phyloP scores from a whole-genome alignment of 2,113 vertebrate genomes.

The Sebastes schlegelii region DNA sequence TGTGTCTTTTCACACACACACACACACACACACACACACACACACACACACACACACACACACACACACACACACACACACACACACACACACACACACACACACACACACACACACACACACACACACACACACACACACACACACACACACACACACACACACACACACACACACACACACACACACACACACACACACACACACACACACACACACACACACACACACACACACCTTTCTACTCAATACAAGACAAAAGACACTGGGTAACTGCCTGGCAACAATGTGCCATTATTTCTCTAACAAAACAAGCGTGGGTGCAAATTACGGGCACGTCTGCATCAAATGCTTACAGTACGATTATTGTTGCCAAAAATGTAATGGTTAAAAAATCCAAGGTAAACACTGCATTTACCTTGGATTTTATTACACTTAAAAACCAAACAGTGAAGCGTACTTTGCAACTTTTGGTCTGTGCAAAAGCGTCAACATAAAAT shows the following conservation, averaged over 20 bases:
- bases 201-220: constrained; percentile 24
- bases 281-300: constrained; percentile 32
- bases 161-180: constrained; percentile 12
- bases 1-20: constrained; percentile 45
- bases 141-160: constrained; percentile 12
- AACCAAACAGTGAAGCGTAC: neutral
- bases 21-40: constrained; percentile 12
- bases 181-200: constrained; percentile 13
- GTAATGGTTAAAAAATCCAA: neutral
- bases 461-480: neutral
- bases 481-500: neutral
- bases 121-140: constrained; percentile 12
- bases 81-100: constrained; percentile 12
- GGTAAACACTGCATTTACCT: neutral
- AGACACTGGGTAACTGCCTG: constrained; percentile 26
- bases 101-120: constrained; percentile 12
- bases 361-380: neutral
- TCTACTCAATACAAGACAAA: constrained; percentile 37
- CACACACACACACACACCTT: constrained; percentile 11
- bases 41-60: constrained; percentile 12
- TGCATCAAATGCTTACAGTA: neutral
- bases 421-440: neutral
- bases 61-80: constrained; percentile 12
- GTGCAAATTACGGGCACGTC: constrained; percentile 7
- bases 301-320: neutral